A percentile compares a stretch with the other conserved stretches of the same genome.
phyloP scores from a whole-genome alignment of 2,113 vertebrate species.

The Manacus vitellinus region DNA sequence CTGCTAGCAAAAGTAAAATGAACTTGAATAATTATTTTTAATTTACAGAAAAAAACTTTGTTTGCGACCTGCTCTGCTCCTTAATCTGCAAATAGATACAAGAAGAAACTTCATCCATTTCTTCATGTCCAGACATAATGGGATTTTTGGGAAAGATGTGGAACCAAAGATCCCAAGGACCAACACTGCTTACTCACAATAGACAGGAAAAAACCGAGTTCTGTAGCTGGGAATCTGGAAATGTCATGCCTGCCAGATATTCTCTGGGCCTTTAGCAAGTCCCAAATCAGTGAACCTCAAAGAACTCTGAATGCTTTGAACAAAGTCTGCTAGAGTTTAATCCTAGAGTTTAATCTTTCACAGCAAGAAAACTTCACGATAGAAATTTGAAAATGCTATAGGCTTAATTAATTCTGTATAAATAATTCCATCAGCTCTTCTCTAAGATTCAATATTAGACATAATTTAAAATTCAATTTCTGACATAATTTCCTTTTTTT shows the following conservation, averaged over 20 bases:
- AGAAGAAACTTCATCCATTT: background rate
- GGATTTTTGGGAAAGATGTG: background rate
- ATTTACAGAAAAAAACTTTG: background rate
- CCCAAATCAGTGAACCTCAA: background rate
- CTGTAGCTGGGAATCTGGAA: background rate
- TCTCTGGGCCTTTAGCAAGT: background rate
- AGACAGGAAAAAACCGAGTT: background rate
- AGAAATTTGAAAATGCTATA: background rate
- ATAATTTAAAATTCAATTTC: background rate
- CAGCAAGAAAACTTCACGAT: background rate
- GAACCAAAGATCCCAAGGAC: background rate
- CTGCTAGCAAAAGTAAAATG: background rate
- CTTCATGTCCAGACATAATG: background rate
- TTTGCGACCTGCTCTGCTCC: background rate
- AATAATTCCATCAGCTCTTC: background rate
- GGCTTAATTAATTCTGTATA: background rate
- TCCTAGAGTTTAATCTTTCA: background rate
- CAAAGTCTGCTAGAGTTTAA: background rate
- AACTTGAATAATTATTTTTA: background rate
- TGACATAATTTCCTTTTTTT: background rate
- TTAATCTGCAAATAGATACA: background rate
- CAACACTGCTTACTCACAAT: background rate
- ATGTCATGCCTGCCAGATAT: background rate
- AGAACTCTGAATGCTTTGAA: background rate
- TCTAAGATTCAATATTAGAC: background rate